These are phyloP conservation scores for Ormyrus thymus DNA, from an alignment of 2,888 invertebrate species.

Conservation along the genomic window DNA sequence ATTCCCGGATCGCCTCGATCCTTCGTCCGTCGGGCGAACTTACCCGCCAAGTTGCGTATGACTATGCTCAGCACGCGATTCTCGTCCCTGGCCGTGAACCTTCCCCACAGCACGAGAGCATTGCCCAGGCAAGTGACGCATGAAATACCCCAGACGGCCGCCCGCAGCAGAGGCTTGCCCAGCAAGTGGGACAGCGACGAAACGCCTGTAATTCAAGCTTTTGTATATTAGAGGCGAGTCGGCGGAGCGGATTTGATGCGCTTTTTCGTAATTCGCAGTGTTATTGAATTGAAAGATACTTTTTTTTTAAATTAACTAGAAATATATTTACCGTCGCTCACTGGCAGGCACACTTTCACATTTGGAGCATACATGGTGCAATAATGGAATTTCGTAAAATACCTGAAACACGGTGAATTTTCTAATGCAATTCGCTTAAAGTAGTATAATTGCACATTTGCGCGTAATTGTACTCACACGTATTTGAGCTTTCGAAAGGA, in stretches of 20 bases:
- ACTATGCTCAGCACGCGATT: constrained; percentile 80
- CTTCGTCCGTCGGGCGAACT: constrained; percentile 24
- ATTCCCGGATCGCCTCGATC: not conserved
- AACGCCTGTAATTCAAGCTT: constrained; percentile 73
- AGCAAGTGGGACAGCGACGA: constrained; percentile 80
- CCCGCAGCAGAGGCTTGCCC: constrained; percentile 77
- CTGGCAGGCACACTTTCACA: constrained; percentile 78
- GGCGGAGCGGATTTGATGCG: no score
- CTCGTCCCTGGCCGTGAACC: constrained; percentile 79
- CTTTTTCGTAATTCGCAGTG: not conserved
- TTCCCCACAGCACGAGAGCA: constrained; percentile 79
- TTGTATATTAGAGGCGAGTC: no score
- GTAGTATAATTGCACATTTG: not conserved
- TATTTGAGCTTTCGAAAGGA: constrained; percentile 76
- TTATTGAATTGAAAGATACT: not conserved
- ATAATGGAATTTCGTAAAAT: constrained; percentile 80
- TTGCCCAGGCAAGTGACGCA: constrained; percentile 80
- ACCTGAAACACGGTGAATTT: constrained; percentile 68
- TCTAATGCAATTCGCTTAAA: not conserved
- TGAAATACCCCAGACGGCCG: constrained; percentile 81
- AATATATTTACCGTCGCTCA: constrained; percentile 77
- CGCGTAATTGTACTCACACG: constrained; percentile 71
- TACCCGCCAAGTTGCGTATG: constrained; percentile 81
- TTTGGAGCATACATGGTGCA: constrained; percentile 79
- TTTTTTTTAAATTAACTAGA: not conserved